Evolutionary conservation across 2,888 invertebrate species (phyloP).

Genomic region (Agriotes lineatus): DNA sequence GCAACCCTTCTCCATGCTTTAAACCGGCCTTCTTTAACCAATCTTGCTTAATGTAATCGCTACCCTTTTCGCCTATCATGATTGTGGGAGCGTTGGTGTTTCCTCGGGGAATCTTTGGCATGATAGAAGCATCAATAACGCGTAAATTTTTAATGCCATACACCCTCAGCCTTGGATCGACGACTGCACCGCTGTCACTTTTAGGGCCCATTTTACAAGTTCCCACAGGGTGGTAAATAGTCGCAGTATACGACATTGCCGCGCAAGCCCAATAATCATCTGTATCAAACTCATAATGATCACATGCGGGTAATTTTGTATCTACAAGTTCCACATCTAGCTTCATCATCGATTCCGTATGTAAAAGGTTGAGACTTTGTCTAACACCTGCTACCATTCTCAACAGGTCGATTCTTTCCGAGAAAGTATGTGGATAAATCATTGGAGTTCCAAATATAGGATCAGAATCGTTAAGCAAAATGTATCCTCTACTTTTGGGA

Average conservation of each 20-base stretch:
- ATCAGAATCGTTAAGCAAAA: conserved; percentile 75
- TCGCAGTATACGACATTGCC: conserved; percentile 75
- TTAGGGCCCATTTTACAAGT: conserved; percentile 80
- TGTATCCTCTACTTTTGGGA: conserved; percentile 74
- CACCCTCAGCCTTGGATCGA: conserved; percentile 74
- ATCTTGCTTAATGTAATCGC: conserved; percentile 61
- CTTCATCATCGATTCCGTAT: conserved; percentile 71
- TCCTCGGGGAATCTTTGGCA: conserved; percentile 71
- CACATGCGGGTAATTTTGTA: conserved; percentile 72
- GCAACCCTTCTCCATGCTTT: neutral
- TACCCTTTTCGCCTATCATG: conserved; percentile 65
- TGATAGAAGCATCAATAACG: conserved; percentile 77
- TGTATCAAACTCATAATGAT: conserved; percentile 70
- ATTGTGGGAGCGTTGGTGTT: conserved; percentile 66
- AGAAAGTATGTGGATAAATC: conserved; percentile 79
- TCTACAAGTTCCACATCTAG: conserved; percentile 71
- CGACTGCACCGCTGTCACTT: conserved; percentile 73
- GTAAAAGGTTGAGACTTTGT: conserved; percentile 71
- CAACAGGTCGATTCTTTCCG: conserved; percentile 73
- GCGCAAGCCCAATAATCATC: conserved; percentile 78
- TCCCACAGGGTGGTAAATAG: conserved; percentile 78
- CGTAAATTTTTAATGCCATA: conserved; percentile 74
- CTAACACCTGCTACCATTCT: conserved; percentile 73
- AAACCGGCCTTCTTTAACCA: conserved; percentile 25
- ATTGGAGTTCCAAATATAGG: conserved; percentile 79